Base-by-base conservation (phyloP, 2,888 invertebrate species). In the Celastrina argiolus region DNA sequence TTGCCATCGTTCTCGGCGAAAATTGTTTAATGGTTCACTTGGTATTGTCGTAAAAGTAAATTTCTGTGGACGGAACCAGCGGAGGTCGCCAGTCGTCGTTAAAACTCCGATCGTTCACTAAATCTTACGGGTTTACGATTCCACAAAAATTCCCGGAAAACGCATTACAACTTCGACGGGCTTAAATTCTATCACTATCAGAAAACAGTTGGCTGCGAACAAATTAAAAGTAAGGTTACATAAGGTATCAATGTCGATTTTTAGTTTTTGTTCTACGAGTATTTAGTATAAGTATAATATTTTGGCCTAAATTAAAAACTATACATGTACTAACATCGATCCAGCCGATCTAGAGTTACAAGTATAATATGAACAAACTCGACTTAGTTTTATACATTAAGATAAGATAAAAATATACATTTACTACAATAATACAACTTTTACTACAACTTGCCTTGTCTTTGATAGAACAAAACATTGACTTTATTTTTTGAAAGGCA, bases 101-200 rank as follows among this genome's bases (percentile, higher is more conserved):
- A 86, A 87, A 87, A 87, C 84, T 85, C 81, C 75, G 81, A 78
- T 81, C 85, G 81, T 83, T 82, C 86, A 82, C 78, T 88, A 88
- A 87, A 88, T 88, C 88, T 88, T 87, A 78, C 74, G 81, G 84
- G 83, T 87, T 88, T 88, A 88, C 84, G 87, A 83, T 83, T 84
- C 79, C 79, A 84, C 85, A 87, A 86, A 87, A 87, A 36, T 22
- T 36, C 22, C 36, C 12, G 16, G 18, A 22, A 31, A 58, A 61
- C 39, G 61, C 22, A 22, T 36, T 36, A 61, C 10, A 61, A 61
- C 39, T 61, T 61, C 18, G 22, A 34, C 18, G 34, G n/a, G 39
- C 31, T 28, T 58, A 61, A 61, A 61, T 61, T 39, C 22, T 36
- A 10, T 22, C 16, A 36, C 61, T 61, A 16, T 51, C 26, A 51